Evolutionary conservation across 2,113 vertebrate species (phyloP), one percentile per base, ranked within the genome.

Genomic region (Speoplatyrhinus poulsoni): DNA sequence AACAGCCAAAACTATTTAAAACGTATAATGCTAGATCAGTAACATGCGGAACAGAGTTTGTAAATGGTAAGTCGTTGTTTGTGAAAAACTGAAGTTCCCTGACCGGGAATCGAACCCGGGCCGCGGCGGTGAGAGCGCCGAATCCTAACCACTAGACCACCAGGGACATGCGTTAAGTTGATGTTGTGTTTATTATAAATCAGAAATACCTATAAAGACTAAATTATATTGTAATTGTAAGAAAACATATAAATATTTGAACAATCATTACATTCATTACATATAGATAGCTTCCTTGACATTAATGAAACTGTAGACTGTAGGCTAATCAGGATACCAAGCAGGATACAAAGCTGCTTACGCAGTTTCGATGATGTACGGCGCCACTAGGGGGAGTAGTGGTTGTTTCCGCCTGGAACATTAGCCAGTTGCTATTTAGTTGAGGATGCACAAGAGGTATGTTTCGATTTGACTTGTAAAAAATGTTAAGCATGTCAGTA

Each of bases 81-180:
- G n/a, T 17, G 17, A 8, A 19, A 78, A 26, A 0, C 0, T 0
- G 2, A 46, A 2, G 88, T 86, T 92, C 66, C 47, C 79, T 83
- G 69, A 88, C 82, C 91, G 88, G 87, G 77, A 93, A 87, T 77
- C 87, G 92, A 91, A 89, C 90, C 48, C 87, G 83, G 89, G 78
- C 82, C 6, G 65, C 75, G 33, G 63, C 36, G 26, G 87, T 83
- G 82, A 79, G 80, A 48, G 55, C 77, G 1, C 79, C 81, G 76
- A 83, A 86, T 83, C 81, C 81, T 86, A 83, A 75, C 84, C 84
- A 82, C 84, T 86, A 83, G 79, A 83, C 81, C 79, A 82, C 81
- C 81, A 86, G 81, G 84, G 84, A 82, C 12, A 12, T 53, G 0
- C 2, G 0, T 3, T 26, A 26, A 2, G 2, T 0, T 3, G 3